Evolutionary conservation across 2,888 invertebrate species (phyloP).

Genomic region (Drosophila trichaetosa): DNA sequence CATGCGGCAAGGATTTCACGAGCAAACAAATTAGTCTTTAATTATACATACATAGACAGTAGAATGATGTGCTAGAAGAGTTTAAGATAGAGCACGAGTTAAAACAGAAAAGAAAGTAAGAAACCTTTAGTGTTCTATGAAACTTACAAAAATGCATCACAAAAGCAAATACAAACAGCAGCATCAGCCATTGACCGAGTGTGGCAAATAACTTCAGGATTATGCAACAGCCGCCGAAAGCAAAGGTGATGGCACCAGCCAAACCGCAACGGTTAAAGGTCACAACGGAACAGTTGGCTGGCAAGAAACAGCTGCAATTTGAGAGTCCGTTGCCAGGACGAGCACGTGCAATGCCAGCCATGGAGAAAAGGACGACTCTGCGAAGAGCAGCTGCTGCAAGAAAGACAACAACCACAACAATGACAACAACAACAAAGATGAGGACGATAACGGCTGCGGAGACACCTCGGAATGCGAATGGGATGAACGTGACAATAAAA

Average conservation of each 20-base stretch:
- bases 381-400: constrained; percentile 23
- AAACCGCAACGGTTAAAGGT: constrained; percentile 58
- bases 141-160: constrained; percentile 52
- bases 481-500: constrained; percentile 57
- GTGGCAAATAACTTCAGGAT: constrained; percentile 25
- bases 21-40: constrained; percentile 74
- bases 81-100: constrained; percentile 3
- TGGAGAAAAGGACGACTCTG: constrained; percentile 7
- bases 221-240: constrained; percentile 60
- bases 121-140: constrained; percentile 12
- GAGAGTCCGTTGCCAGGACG: constrained; percentile 74
- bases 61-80: constrained; percentile 20
- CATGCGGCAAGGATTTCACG: constrained; percentile 46
- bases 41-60: constrained; percentile 62
- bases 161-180: constrained; percentile 28
- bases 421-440: constrained; percentile 24
- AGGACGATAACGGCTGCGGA: constrained; percentile 13
- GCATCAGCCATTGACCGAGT: constrained; percentile 19
- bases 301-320: constrained; percentile 80
- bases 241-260: constrained; percentile 46
- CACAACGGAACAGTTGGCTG: constrained; percentile 16
- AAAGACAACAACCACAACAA: constrained; percentile 17
- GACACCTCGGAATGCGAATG: constrained; percentile 24
- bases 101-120: constrained; percentile 13
- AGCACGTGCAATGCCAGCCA: constrained; percentile 41